Conservation (phyloP, 1,140 invertebrate genomes). For the Heliconius hewitsoni region DNA sequence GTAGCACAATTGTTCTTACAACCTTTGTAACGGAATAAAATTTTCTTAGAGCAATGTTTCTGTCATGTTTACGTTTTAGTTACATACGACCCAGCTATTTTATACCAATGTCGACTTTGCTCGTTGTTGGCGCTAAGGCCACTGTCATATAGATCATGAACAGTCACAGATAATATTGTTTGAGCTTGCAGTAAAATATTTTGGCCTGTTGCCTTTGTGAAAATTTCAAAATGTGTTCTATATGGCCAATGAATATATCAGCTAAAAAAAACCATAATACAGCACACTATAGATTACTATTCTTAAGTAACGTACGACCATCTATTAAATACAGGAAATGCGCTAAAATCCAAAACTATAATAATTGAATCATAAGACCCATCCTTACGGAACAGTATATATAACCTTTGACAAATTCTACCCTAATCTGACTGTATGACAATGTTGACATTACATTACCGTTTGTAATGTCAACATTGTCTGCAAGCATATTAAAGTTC, state of each 20-base stretch:
- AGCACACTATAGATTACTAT: no score
- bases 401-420: background rate
- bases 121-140: constrained; percentile 17
- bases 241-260: no score
- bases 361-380: no score
- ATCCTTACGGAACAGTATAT: no score
- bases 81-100: constrained; percentile 53
- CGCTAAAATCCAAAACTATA: no score
- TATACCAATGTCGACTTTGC: constrained; percentile 47
- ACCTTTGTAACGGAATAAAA: constrained; percentile 54
- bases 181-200: background rate
- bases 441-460: background rate
- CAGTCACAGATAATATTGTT: constrained; percentile 1
- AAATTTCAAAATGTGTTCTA: background rate
- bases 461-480: constrained; percentile 1
- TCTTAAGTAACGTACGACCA: no score
- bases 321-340: no score
- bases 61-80: constrained; percentile 60
- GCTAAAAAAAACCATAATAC: no score
- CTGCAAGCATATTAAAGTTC: background rate
- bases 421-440: background rate
- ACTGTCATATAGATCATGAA: constrained; percentile 25
- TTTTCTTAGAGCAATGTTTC: constrained; percentile 49
- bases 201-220: background rate
- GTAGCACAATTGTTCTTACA: constrained; percentile 50